A percentile compares a stretch with the other conserved stretches of the same genome.
These are phyloP conservation scores for Phoxinus dragarum DNA, from an alignment of 2,797 vertebrate species.

Conservation along the genomic window DNA sequence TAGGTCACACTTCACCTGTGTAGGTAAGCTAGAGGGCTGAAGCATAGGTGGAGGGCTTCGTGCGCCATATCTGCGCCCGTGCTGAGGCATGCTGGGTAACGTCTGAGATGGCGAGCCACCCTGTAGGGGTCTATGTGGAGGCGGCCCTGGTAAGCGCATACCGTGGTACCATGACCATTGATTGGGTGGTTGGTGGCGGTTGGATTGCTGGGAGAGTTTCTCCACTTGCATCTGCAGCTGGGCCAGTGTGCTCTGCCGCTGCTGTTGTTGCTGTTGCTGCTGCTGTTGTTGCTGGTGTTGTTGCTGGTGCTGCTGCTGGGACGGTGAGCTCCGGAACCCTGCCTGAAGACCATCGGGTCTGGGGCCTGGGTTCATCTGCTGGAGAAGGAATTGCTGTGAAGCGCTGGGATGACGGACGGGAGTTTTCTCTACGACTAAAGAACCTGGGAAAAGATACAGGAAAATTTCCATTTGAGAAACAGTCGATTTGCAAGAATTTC, in stretches of 20 bases:
- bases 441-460: slow-evolving; percentile 65
- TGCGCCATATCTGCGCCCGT: slow-evolving; percentile 70
- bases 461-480: no score
- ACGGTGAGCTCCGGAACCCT: slow-evolving; percentile 54
- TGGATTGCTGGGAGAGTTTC: slow-evolving; percentile 80
- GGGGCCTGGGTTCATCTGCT: slow-evolving; percentile 69
- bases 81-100: slow-evolving; percentile 67
- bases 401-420: slow-evolving; percentile 65
- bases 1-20: slow-evolving; percentile 69
- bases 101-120: slow-evolving; percentile 79
- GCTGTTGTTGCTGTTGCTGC: slow-evolving; percentile 82
- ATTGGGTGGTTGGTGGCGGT: slow-evolving; percentile 75
- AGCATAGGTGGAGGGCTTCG: slow-evolving; percentile 77
- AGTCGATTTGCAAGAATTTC: background rate
- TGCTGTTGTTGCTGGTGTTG: slow-evolving; percentile 84
- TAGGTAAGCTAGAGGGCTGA: slow-evolving; percentile 69
- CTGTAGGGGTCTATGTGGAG: slow-evolving; percentile 73
- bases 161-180: slow-evolving; percentile 82
- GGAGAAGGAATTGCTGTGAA: slow-evolving; percentile 61
- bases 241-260: slow-evolving; percentile 80
- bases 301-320: slow-evolving; percentile 81
- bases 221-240: slow-evolving; percentile 87
- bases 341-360: slow-evolving; percentile 69
- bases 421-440: slow-evolving; percentile 77
- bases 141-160: slow-evolving; percentile 73